Evolutionary conservation across 2,797 vertebrate genomes (phyloP).

Genomic region (Zalophus californianus): DNA sequence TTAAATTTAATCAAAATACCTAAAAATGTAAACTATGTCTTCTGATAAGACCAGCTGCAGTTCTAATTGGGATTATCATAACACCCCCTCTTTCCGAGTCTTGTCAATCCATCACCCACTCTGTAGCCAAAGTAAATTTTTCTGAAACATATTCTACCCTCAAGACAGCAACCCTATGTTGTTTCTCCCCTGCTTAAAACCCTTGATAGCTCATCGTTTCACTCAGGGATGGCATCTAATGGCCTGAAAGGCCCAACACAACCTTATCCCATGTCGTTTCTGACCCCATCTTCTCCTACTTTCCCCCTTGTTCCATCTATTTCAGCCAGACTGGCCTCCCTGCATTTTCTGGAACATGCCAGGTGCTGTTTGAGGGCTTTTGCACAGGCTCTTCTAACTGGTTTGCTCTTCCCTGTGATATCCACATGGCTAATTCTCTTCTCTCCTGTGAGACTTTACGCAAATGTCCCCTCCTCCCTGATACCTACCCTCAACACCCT

Average conservation of each 20-base stretch:
- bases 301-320: not conserved
- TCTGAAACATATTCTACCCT: not conserved
- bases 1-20: slow-evolving; percentile 12
- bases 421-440: not conserved
- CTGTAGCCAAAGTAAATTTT: not conserved
- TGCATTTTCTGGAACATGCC: not conserved
- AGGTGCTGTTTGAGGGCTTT: not conserved
- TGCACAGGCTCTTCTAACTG: not conserved
- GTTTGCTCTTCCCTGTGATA: not conserved
- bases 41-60: not conserved
- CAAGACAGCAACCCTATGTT: not conserved
- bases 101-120: not conserved
- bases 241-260: not conserved
- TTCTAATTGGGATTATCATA: not conserved
- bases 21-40: not conserved
- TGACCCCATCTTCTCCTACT: not conserved
- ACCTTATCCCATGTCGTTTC: not conserved
- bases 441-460: not conserved
- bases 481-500: not conserved
- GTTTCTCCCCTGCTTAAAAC: not conserved
- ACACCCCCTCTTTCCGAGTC: not conserved
- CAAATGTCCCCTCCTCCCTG: not conserved
- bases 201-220: not conserved
- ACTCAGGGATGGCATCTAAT: not conserved
- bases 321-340: not conserved